Base-by-base conservation (phyloP, 2,888 invertebrate genomes). In the Parnassius glacialis region DNA sequence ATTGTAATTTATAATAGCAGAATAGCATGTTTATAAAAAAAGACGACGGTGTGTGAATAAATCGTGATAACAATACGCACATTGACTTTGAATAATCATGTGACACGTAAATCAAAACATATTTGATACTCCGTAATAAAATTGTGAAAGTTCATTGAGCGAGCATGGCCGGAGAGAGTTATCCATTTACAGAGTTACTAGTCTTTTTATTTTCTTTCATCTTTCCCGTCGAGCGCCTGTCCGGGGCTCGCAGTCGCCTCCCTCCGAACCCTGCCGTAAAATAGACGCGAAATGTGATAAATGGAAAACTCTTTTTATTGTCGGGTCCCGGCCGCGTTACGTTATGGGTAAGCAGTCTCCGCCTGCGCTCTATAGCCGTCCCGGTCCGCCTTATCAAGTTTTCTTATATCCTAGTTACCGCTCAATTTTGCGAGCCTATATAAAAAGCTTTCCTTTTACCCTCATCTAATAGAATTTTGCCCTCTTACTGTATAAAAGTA, bases 271-370 rank as follows among this genome's bases (percentile, higher is more conserved):
- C 85, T 83, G 81, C 86, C 85, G 85, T 88, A 87, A 90, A 91
- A 90, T 90, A 90, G 86, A 91, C 88, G 87, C 86, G 81, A 89
- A 90, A 90, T 89, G 90, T 91, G 90, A 91, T 90, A 91, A 91
- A 91, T 91, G 88, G 87, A 84, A 86, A 85, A 88, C 84, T 90
- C 88, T 86, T 89, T 90, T 90, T 90, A 89, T 80, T 90, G 86
- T 84, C 74, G 79, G 79, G 81, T 80, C 85, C 78, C 83, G 79
- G 85, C 81, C 85, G 80, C 81, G 83, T 86, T 85, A 80, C 84
- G 83, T 85, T 84, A 85, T 78, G 83, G 85, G 84, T 81, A 80
- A 84, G 74, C 77, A 76, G 75, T 80, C 78, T 43, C 73, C 79
- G 75, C 79, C 74, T 77, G 77, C 79, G 74, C 79, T 76, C 78